phyloP scores from a whole-genome alignment of 2,888 invertebrate genomes.

The Drosophila percnosoma region DNA sequence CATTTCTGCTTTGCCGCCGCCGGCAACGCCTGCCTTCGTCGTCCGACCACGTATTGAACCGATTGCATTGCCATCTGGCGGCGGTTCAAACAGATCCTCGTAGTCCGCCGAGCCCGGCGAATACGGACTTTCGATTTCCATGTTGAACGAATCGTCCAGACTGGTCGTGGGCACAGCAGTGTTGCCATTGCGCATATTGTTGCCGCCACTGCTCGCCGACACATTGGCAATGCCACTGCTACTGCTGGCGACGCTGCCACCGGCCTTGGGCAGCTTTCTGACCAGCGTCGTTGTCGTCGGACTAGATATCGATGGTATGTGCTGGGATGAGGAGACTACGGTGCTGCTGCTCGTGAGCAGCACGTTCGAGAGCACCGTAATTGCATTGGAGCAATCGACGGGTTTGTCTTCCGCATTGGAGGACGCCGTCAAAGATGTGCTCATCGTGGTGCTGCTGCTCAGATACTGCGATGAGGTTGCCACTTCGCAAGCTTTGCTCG shows the following conservation, averaged over 20 bases:
- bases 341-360: slow-evolving; percentile 69
- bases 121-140: slow-evolving; percentile 93
- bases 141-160: slow-evolving; percentile 86
- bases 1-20: slow-evolving; percentile 81
- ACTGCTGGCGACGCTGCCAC: slow-evolving; percentile 78
- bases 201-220: slow-evolving; percentile 20
- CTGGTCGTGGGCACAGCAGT: slow-evolving; percentile 20
- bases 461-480: slow-evolving; percentile 72
- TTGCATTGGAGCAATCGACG: slow-evolving; percentile 68
- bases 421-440: slow-evolving; percentile 49
- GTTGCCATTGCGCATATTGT: slow-evolving; percentile 49
- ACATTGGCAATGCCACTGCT: slow-evolving; percentile 62
- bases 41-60: slow-evolving; percentile 52
- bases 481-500: slow-evolving; percentile 73
- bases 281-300: slow-evolving; percentile 80
- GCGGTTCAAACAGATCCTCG: slow-evolving; percentile 94
- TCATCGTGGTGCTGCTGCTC: slow-evolving; percentile 58
- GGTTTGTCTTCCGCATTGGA: slow-evolving; percentile 69
- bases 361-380: slow-evolving; percentile 84
- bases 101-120: slow-evolving; percentile 95
- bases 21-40: slow-evolving; percentile 51
- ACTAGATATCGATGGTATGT: slow-evolving; percentile 83
- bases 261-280: slow-evolving; percentile 78
- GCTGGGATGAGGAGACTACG: slow-evolving; percentile 72
- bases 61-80: slow-evolving; percentile 82